Base-by-base conservation (phyloP, 2,888 invertebrate genomes). In the Melanchra persicariae region DNA sequence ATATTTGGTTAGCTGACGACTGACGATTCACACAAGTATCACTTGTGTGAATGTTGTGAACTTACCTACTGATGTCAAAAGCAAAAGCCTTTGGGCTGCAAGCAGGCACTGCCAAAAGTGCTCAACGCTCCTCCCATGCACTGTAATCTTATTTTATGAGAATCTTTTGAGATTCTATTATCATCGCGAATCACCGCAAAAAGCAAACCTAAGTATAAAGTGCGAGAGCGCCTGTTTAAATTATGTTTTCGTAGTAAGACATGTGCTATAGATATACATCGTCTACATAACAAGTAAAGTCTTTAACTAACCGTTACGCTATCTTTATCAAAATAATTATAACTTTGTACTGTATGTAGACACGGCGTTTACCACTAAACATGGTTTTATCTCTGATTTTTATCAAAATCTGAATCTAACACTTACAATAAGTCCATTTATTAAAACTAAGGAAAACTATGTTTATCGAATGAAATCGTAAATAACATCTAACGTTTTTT, bases 401-500 rank as follows among this genome's bases (percentile, higher is more conserved):
- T 43, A 68, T 72, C 24, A 47, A 47, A 40, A 40, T 40, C 12
- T 40, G 40, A 40, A 40, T 40, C 40, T 43, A 12, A 45, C 30
- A 40, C 47, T 54, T 22, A 22, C 2, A 3, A 30, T 19, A 15
- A 30, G 22, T 37, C 10, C 37, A 15, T 74, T 19, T 22, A 22
- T 43, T 34, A 47, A 40, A 22, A 40, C 17, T 51, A 24, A 45
- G 70, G 26, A 51, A 57, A 69, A 40, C 17, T 12, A 45, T 54
- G 8, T 54, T 40, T 74, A 54, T 54, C 37, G 12, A 55, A 67
- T 40, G 9, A 24, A 75, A 51, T 74, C 10, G 37, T 37, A 34
- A 12, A n/a, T 49, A 49, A 19, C 1, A 12, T 19, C 34, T 55
- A 8, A 34, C 15, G 40, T 15, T 40, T 15, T n/a, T 15, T 15